These are phyloP conservation scores for Conopomorpha cramerella DNA, from an alignment of 1,140 invertebrate genomes.

Conservation along the genomic window DNA sequence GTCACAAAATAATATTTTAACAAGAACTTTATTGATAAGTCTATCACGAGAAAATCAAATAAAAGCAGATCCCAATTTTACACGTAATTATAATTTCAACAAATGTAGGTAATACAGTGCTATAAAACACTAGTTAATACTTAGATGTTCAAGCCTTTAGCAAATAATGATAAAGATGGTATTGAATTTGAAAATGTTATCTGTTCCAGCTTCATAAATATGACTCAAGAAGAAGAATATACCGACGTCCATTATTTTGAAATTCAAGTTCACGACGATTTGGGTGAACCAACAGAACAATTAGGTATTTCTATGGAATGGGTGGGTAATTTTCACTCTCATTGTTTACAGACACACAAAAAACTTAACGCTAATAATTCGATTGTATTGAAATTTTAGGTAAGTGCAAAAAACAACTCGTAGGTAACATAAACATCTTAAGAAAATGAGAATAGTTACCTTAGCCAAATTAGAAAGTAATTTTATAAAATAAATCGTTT, in stretches of 20 bases:
- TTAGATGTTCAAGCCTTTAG: too few species aligned
- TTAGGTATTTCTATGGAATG: constrained; percentile 73
- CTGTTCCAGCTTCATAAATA: constrained; percentile 22
- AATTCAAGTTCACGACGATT: constrained; percentile 71
- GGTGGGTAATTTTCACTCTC: constrained; percentile 20
- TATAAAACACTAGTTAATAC: too few species aligned
- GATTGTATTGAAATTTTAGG: not conserved
- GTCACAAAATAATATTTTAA: constrained; percentile 4
- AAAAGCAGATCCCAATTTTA: too few species aligned
- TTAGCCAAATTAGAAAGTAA: too few species aligned
- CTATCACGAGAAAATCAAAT: not conserved
- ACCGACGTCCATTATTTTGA: constrained; percentile 64
- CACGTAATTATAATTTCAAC: too few species aligned
- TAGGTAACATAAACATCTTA: too few species aligned
- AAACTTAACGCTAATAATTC: not conserved
- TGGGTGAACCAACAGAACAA: constrained; percentile 70
- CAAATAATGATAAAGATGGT: too few species aligned
- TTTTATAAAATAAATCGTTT: constrained; percentile 9
- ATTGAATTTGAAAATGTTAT: too few species aligned
- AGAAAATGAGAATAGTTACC: too few species aligned
- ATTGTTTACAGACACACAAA: too few species aligned
- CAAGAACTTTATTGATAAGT: not conserved
- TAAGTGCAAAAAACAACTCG: not conserved
- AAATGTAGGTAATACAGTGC: too few species aligned
- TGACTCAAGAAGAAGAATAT: constrained; percentile 46